Evolutionary conservation across 2,113 vertebrate genomes (phyloP).

Genomic region (Melanocharis versteri): DNA sequence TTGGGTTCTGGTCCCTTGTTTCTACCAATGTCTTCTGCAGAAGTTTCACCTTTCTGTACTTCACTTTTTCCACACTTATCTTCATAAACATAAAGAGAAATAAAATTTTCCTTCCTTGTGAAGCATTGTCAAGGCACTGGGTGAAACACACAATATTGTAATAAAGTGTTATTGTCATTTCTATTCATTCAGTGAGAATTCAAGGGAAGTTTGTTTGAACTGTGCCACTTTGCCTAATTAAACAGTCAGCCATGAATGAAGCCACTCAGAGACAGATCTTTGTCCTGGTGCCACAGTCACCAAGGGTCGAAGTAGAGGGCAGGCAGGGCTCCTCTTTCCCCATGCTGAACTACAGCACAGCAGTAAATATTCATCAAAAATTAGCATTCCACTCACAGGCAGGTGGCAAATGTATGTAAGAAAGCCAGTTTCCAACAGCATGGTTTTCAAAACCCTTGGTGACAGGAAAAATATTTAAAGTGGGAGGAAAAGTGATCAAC

Average conservation of each 20-base stretch:
- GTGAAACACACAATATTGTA: not conserved
- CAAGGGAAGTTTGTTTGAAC: slow-evolving; percentile 2
- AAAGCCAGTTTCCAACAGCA: not conserved
- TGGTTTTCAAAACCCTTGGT: not conserved
- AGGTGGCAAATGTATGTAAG: not conserved
- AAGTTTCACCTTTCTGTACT: not conserved
- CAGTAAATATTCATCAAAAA: not conserved
- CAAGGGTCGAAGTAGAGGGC: not conserved
- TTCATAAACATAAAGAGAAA: not conserved
- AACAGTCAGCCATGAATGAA: slow-evolving; percentile 3
- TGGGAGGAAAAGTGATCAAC: not conserved
- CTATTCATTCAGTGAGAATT: not conserved
- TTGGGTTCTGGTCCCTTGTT: not conserved
- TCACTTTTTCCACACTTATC: not conserved
- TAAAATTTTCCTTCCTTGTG: not conserved
- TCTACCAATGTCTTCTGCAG: not conserved
- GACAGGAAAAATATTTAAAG: not conserved
- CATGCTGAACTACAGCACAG: not conserved
- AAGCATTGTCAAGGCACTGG: not conserved
- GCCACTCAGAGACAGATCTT: not conserved
- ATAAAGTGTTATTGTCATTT: not conserved
- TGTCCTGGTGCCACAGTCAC: not conserved
- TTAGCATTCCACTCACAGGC: not conserved
- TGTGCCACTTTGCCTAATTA: not conserved
- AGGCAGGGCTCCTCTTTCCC: not conserved